phyloP scores from a whole-genome alignment of 1,140 invertebrate species.

The Drosophila busckii region DNA sequence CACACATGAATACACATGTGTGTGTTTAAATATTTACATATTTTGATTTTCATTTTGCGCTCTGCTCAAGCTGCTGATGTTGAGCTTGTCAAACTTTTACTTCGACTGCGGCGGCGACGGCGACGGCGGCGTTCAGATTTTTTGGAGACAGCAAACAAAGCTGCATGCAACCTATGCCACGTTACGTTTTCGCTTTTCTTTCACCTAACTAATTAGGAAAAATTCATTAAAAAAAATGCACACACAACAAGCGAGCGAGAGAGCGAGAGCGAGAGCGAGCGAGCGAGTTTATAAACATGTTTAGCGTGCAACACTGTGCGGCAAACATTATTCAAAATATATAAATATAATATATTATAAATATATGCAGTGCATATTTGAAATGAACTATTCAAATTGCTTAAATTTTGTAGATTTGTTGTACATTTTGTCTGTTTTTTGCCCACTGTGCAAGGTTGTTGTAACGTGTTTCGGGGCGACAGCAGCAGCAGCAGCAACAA shows the following conservation, averaged over 20 bases:
- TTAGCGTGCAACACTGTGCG: constrained; percentile 48
- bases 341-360: neutral
- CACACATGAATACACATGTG: neutral
- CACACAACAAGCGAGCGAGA: constrained; percentile 7
- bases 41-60: constrained; percentile 16
- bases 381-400: too few relatives aligned
- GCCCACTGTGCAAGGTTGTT: constrained; percentile 34
- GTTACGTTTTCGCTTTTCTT: constrained; percentile 65
- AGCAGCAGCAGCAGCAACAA: constrained; percentile 32
- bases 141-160: constrained; percentile 5
- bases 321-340: neutral
- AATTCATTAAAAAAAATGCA: constrained; percentile 40
- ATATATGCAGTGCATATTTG: constrained; percentile 3
- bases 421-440: constrained; percentile 11
- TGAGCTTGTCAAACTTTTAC: constrained; percentile 49
- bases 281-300: constrained; percentile 45
- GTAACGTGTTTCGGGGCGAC: constrained; percentile 49
- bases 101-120: constrained; percentile 18
- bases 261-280: constrained; percentile 12
- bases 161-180: constrained; percentile 13
- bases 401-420: neutral
- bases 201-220: constrained; percentile 69
- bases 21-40: constrained; percentile 31
- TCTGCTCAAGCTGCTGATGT: constrained; percentile 9
- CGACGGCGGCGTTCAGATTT: constrained; percentile 7